Conservation (phyloP, 92 coral and sea anemone genomes). For the Metridium senile region DNA sequence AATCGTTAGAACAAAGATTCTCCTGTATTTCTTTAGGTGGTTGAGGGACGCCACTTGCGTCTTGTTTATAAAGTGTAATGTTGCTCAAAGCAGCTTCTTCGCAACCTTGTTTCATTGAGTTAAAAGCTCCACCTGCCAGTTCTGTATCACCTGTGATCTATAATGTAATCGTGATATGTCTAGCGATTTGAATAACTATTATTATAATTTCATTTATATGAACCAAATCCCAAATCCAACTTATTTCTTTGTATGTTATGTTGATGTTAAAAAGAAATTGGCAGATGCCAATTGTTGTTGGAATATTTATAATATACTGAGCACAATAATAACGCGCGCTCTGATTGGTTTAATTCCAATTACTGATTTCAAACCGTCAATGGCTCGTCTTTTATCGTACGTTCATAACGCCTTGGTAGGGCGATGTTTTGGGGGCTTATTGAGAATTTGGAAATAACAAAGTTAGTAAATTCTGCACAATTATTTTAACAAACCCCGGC, state of each 20-base stretch:
- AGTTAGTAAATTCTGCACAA: too few species aligned
- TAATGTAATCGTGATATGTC: too few species aligned
- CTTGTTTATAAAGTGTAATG: constrained; percentile 18
- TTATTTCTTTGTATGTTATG: too few species aligned
- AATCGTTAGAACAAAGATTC: constrained; percentile 69
- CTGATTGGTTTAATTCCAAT: not conserved
- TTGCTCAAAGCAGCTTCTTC: constrained; percentile 41
- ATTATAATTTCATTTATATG: not conserved
- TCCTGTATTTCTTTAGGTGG: constrained; percentile 52
- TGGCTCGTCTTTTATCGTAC: too few species aligned
- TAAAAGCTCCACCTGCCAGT: constrained; percentile 37
- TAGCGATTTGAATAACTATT: too few species aligned
- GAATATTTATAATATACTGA: not conserved
- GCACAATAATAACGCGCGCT: not conserved
- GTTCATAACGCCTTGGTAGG: too few species aligned
- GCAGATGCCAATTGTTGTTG: not conserved
- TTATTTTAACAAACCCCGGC: too few species aligned
- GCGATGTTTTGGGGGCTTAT: too few species aligned
- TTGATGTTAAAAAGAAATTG: too few species aligned
- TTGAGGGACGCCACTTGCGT: constrained; percentile 27
- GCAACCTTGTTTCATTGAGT: constrained; percentile 37
- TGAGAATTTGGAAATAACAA: too few species aligned
- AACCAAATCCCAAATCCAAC: not conserved
- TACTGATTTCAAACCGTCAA: not conserved
- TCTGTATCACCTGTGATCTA: constrained; percentile 47